Base-by-base conservation (phyloP, 2,888 invertebrate genomes). In the Clivina fossor region DNA sequence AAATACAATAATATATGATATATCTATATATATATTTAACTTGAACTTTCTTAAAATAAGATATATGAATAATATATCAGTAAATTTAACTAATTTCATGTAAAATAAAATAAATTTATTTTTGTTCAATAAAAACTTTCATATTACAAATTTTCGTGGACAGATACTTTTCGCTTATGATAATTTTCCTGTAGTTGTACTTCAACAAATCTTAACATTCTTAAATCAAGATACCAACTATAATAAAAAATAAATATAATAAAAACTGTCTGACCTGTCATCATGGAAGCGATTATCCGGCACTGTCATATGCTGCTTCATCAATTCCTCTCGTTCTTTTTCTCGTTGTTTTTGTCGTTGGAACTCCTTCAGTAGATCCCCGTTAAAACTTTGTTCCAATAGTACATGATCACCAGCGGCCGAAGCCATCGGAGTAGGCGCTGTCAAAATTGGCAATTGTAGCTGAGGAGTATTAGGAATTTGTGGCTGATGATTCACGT, bases 291-390 rank as follows among this genome's bases (percentile, higher is more conserved):
- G 71, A 62, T 76, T 77, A 64, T 78, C 78, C 22, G 72, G 71
- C 4, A 71, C 66, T 26, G 73, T 71, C 13, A 79, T 68, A n/a
- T n/a, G n/a, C 60, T 79, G 71, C 54, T 74, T 71, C 46, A 79
- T 68, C 35, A 80, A 68, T 61, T 81, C 80, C 59, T 80, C 80
- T 49, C 79, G 66, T 64, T 80, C 78, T 56, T 72, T 72, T 61
- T 80, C 80, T 60, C 78, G 80, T 69, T 86, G 85, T 67, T 87
- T 88, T 66, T 87, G 85, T 62, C 85, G 82, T 71, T 90, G 90
- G 69, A 87, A 91, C 69, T 90, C 89, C 67, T 86, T 88, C 64
- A 88, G 80, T 56, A 90, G 73, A 67, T 90, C 90, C 41, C 88
- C 81, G 58, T 80, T 64, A 67, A 76, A 78, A 65, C 75, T 80